These are phyloP conservation scores for Trachymyrmex cornetzi DNA, from an alignment of 1,140 invertebrate species.

Conservation along the genomic window DNA sequence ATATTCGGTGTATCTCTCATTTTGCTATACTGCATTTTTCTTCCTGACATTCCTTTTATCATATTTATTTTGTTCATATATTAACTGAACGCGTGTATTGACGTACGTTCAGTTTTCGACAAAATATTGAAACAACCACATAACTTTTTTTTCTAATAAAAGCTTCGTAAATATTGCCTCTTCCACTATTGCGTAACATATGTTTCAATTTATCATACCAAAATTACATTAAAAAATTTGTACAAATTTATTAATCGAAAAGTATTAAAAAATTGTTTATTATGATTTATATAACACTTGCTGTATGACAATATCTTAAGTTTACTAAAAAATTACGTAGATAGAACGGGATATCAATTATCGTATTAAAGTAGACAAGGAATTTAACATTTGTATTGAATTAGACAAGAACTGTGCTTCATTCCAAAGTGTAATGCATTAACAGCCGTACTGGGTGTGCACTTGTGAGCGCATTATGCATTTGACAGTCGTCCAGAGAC, in stretches of 20 bases:
- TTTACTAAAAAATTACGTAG: background rate
- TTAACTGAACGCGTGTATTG: slow-evolving; percentile 3
- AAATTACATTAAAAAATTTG: background rate
- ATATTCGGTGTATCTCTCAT: slow-evolving; percentile 10
- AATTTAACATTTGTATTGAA: slow-evolving; percentile 59
- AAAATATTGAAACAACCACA: slow-evolving; percentile 21
- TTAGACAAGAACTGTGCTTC: slow-evolving; percentile 62
- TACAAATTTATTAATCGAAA: background rate
- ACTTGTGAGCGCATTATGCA: slow-evolving; percentile 64
- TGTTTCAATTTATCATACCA: background rate
- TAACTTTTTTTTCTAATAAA: background rate
- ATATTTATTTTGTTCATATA: slow-evolving; percentile 29
- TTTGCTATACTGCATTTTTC: slow-evolving; percentile 6
- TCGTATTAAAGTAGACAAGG: slow-evolving; percentile 57
- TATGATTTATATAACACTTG: background rate
- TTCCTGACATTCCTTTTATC: slow-evolving; percentile 11
- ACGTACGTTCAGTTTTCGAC: slow-evolving; percentile 14
- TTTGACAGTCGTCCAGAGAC: slow-evolving; percentile 61
- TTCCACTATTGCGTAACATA: background rate
- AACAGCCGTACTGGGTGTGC: slow-evolving; percentile 54
- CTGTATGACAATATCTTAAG: background rate
- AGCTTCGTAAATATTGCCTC: slow-evolving; percentile 10
- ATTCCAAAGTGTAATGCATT: slow-evolving; percentile 59
- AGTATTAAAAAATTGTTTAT: background rate
- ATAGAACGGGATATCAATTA: slow-evolving; percentile 33